phyloP scores from a whole-genome alignment of 30 jellyfish, hydroid and myxozoan genomes.

The Pseudorhiza aurosa region DNA sequence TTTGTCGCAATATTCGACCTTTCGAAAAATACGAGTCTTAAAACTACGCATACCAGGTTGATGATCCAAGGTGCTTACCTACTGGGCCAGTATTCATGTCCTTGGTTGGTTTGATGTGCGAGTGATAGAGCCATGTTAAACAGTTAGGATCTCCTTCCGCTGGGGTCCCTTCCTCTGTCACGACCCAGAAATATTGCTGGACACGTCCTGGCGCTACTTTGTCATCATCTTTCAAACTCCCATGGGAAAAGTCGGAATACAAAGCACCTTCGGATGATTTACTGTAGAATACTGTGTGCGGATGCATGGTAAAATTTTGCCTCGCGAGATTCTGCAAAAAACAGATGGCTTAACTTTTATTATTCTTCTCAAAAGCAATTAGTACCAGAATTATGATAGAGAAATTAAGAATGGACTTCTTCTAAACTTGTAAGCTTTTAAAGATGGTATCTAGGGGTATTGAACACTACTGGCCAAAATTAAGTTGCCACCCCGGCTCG shows the following conservation, averaged over 20 bases:
- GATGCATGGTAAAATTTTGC: constrained; percentile 59
- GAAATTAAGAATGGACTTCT: no score
- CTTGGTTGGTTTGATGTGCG: constrained; percentile 48
- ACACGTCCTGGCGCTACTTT: constrained; percentile 44
- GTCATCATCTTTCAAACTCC: constrained; percentile 39
- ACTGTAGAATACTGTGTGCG: constrained; percentile 66
- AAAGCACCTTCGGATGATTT: constrained; percentile 67
- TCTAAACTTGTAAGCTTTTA: no score
- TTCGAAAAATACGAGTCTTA: no score
- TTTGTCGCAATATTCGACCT: no score
- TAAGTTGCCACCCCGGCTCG: no score
- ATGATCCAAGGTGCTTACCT: no score
- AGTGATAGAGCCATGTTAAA: constrained; percentile 65
- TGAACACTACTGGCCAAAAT: no score
- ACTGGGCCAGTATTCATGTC: constrained; percentile 62
- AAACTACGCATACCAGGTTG: no score
- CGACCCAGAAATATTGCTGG: constrained; percentile 40
- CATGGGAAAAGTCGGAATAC: constrained; percentile 46
- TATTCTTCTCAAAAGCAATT: no score
- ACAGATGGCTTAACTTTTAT: no score
- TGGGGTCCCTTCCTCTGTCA: constrained; percentile 54
- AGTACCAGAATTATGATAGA: no score
- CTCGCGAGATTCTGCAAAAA: constrained; percentile 48
- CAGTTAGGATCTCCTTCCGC: constrained; percentile 64
- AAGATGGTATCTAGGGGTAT: no score